Conservation (phyloP, 2,113 vertebrate genomes). For the Tragelaphus imberbis region DNA sequence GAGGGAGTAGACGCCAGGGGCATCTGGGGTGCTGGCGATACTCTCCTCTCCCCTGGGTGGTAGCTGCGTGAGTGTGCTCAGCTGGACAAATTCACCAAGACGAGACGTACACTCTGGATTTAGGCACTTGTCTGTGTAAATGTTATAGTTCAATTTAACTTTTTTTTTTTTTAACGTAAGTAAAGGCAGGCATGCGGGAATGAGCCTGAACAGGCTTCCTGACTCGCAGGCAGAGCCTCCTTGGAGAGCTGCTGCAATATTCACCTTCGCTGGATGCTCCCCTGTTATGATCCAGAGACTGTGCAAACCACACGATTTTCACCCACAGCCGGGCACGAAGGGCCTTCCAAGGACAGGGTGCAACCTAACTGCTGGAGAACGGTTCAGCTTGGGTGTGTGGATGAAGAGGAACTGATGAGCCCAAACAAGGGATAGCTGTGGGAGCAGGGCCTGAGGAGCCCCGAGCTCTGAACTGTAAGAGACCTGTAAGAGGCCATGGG, state of each 20-base stretch:
- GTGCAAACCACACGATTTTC: neutral
- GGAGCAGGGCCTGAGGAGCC: neutral
- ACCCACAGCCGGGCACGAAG: neutral
- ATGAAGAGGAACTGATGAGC: too few species aligned
- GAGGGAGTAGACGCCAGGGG: fast-evolving
- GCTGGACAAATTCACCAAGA: neutral
- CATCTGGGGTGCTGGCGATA: neutral
- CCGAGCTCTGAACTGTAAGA: fast-evolving
- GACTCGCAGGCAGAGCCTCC: neutral
- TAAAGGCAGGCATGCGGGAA: neutral
- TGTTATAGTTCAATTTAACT: neutral
- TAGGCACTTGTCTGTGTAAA: neutral
- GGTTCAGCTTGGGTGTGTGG: too few species aligned
- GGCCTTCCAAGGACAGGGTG: fast-evolving
- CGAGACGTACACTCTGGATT: fast-evolving
- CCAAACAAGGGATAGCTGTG: neutral
- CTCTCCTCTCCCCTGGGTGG: too few species aligned
- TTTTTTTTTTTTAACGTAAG: neutral
- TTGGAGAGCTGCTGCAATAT: neutral
- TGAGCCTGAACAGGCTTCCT: neutral
- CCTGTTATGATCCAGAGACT: fast-evolving
- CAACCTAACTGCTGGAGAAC: neutral
- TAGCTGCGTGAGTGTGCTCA: fast-evolving
- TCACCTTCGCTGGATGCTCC: fast-evolving
- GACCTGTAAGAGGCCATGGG: neutral